Percentiles rank a stretch among this genome's conserved stretches.
phyloP scores from a whole-genome alignment of 2,113 vertebrate genomes.

The Coptodon bakossiorum region DNA sequence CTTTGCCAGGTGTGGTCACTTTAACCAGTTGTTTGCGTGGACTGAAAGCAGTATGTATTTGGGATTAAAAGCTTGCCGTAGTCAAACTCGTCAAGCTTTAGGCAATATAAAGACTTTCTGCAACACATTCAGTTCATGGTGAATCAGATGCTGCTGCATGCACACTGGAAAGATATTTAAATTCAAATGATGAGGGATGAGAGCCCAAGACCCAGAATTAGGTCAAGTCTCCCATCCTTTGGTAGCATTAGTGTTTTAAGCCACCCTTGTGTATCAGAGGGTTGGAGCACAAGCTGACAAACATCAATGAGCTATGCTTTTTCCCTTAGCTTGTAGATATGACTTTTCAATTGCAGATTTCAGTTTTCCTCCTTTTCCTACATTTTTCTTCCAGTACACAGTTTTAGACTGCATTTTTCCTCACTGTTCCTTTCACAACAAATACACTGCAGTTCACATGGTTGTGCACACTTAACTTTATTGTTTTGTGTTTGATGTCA shows the following conservation, averaged over 20 bases:
- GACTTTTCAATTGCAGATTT: not conserved
- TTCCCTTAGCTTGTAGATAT: not conserved
- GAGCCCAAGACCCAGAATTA: constrained; percentile 37
- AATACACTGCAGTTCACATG: not conserved
- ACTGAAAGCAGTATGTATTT: not conserved
- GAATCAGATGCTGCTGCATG: not conserved
- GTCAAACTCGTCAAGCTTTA: not conserved
- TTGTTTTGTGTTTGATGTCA: constrained; percentile 20
- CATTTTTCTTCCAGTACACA: not conserved
- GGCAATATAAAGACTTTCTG: not conserved
- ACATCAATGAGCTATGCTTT: constrained; percentile 1
- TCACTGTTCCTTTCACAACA: not conserved
- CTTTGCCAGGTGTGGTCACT: not conserved
- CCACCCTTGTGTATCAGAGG: constrained; percentile 28
- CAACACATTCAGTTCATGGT: not conserved
- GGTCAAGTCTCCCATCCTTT: constrained; percentile 53
- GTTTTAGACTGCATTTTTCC: not conserved
- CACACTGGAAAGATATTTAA: constrained; percentile 29
- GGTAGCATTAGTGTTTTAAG: constrained; percentile 40
- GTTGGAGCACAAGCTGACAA: constrained; percentile 16
- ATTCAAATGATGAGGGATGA: constrained; percentile 31
- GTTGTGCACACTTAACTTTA: constrained; percentile 9
- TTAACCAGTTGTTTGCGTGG: not conserved
- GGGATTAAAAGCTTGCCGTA: not conserved
- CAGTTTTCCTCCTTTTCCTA: not conserved